phyloP scores from a whole-genome alignment of 2,113 vertebrate genomes.

The Rhinoderma darwinii region DNA sequence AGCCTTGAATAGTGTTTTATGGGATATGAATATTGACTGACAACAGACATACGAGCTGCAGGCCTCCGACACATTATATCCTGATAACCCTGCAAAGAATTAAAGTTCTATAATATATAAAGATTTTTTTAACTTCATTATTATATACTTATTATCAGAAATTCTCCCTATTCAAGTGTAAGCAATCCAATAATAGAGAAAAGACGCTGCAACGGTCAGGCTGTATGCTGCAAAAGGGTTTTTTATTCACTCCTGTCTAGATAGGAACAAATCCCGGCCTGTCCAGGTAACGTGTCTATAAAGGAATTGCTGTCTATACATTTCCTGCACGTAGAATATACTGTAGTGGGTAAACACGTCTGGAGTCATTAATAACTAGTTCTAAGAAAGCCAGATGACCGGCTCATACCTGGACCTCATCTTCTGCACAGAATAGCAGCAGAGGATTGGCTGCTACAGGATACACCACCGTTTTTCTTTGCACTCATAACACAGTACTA shows the following conservation, averaged over 20 bases:
- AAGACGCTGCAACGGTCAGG: no score
- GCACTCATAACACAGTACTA: not conserved
- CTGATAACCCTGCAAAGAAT: not conserved
- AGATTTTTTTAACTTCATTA: no score
- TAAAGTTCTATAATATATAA: no score
- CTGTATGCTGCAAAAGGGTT: no score
- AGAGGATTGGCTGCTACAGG: not conserved
- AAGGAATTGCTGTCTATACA: not conserved
- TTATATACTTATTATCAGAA: no score
- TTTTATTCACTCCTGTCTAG: no score
- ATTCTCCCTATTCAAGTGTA: no score
- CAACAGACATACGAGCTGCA: not conserved
- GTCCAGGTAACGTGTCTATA: no score
- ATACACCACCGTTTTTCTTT: not conserved
- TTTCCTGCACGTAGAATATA: not conserved
- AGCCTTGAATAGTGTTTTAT: not conserved
- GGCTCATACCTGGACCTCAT: no score
- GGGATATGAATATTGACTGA: not conserved
- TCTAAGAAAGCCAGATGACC: not conserved
- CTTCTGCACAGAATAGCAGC: not conserved
- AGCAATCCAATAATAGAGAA: no score
- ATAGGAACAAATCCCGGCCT: no score
- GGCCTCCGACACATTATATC: not conserved
- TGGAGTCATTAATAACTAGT: not conserved
- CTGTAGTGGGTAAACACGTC: not conserved